Evolutionary conservation across 2,888 invertebrate species (phyloP).

Genomic region (Mesorhabditis belari): DNA sequence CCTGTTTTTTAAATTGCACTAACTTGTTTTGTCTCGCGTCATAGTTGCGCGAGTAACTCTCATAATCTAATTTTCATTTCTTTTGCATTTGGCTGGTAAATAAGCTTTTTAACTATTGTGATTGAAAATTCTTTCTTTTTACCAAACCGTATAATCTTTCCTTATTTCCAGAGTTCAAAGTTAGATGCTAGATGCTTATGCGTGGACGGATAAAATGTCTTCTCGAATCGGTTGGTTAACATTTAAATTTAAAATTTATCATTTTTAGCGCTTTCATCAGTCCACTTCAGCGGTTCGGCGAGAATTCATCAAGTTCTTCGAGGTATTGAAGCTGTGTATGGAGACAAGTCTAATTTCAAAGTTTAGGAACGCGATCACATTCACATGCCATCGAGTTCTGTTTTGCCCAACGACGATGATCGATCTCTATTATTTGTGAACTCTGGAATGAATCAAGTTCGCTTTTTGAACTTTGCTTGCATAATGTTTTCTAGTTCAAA

Average conservation of each 20-base stretch:
- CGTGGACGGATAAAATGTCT: neutral
- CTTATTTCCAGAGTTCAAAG: no score
- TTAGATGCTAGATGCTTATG: no score
- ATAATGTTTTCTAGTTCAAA: conserved; percentile 71
- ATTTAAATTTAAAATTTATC: neutral
- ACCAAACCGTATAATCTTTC: no score
- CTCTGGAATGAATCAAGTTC: conserved; percentile 94
- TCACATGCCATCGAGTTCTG: conserved; percentile 92
- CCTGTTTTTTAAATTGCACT: no score
- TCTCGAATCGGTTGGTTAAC: neutral
- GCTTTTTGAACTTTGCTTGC: neutral
- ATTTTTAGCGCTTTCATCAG: neutral
- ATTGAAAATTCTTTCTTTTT: no score
- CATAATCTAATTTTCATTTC: no score
- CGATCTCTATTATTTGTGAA: conserved; percentile 92
- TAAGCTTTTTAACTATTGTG: no score
- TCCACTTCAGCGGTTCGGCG: neutral
- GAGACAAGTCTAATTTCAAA: no score
- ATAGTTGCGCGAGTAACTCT: no score
- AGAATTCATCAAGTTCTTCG: neutral
- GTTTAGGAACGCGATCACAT: conserved; percentile 64
- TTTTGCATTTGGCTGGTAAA: no score
- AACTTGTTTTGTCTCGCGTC: no score
- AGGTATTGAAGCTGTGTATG: neutral
- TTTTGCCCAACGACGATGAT: conserved; percentile 89